Base-by-base conservation (phyloP, 92 coral and sea anemone species). In the Palythoa grandiflora region DNA sequence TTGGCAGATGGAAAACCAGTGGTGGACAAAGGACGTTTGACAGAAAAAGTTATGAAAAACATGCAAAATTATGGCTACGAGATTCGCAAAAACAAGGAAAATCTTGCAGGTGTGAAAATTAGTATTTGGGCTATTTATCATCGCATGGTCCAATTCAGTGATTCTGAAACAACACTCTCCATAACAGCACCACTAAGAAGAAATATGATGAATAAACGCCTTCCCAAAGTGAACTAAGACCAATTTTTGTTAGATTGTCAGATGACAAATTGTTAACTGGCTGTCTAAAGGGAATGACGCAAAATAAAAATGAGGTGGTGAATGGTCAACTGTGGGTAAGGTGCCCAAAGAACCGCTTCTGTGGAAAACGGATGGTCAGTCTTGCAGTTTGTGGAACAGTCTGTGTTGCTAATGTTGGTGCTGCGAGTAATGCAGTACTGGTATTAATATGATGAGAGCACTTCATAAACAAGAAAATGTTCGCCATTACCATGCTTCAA, bases 1-100 rank as follows among this genome's bases (percentile, higher is more conserved):
- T 92, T 89, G 71, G 80, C 90, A 14, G 92, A 91, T 73, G 92
- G 94, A 37, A 88, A 89, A 74, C 38, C 83, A 73, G 94, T 84
- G 73, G 94, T 89, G 68, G 92, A 92, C 9, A 84, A 85, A 65
- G 89, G 87, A 17, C 72, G 92, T 8, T 71, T 89, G 71, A 91
- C 94, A 48, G 94, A 91, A 36, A 84, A 78, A 81, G 84, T 83
- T 11, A 84, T 85, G 80, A 92, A 89, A 55, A 88, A 51, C 36
- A 91, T 91, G 84, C 93, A 91, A 79, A 91, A 75, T 75, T 86
- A 86, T 86, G 84, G 89, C 11, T 63, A 74, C 61, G 90, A 28
- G 28, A 88, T 91, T 54, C 72, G 89, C 36, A 73, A 88, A 36
- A 91, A 88, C 73, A 61, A 61, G 17, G 68, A 28, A 36, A 61